phyloP scores from a whole-genome alignment of 2,888 invertebrate genomes.

The Margaritifera margaritifera region DNA sequence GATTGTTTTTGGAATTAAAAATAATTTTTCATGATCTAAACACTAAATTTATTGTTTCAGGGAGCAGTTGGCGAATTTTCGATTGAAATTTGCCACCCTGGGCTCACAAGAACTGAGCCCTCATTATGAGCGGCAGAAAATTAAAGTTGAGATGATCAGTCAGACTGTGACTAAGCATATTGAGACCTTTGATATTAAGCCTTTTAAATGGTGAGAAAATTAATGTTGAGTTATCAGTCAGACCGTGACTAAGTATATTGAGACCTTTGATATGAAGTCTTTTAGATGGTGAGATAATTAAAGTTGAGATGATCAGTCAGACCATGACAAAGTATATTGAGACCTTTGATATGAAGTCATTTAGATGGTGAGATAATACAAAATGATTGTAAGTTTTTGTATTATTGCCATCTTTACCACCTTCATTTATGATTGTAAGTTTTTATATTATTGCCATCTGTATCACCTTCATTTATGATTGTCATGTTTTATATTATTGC shows the following conservation, averaged over 20 bases:
- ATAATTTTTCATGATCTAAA: neutral
- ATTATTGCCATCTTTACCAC: no score
- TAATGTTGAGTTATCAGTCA: neutral
- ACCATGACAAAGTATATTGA: conserved; percentile 35
- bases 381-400: no score
- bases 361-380: conserved; percentile 38
- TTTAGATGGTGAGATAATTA: conserved; percentile 6
- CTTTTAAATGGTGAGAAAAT: conserved; percentile 44
- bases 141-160: conserved; percentile 25
- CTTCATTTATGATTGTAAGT: no score
- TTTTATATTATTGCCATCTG: no score
- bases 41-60: conserved; percentile 18
- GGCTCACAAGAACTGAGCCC: conserved; percentile 29
- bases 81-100: conserved; percentile 40
- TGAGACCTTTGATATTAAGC: conserved; percentile 43
- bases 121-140: conserved; percentile 36
- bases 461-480: no score
- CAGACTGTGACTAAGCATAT: conserved; percentile 33
- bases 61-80: conserved; percentile 38
- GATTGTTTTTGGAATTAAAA: no score
- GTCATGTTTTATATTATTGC: no score
- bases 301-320: conserved; percentile 27
- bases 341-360: conserved; percentile 42
- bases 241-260: neutral
- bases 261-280: no score